Conservation (phyloP, 2,113 vertebrate genomes). For the Psephotus haematonotus region DNA sequence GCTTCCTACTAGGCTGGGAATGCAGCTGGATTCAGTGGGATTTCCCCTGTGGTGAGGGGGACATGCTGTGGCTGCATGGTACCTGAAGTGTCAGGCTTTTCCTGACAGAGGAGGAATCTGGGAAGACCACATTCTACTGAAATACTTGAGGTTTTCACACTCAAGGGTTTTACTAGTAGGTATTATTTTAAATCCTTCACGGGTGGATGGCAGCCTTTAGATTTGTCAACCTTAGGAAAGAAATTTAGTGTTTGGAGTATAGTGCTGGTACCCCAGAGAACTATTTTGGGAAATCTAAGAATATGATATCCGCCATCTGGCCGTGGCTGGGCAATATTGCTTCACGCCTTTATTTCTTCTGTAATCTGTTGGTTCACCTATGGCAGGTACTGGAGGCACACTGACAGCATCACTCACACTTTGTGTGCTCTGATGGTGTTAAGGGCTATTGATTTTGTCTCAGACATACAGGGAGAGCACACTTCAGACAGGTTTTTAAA, state of each 20-base stretch:
- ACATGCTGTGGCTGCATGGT: rapidly evolving
- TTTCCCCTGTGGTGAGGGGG: background rate
- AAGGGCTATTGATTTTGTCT: background rate
- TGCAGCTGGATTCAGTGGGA: rapidly evolving
- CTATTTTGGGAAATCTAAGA: background rate
- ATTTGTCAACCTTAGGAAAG: background rate
- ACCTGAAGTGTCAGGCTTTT: background rate
- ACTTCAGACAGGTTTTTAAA: background rate
- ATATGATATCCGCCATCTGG: background rate
- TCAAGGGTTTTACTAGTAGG: background rate
- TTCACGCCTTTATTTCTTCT: background rate
- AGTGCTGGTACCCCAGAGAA: background rate
- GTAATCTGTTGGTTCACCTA: background rate
- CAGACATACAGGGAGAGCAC: background rate
- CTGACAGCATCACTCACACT: background rate
- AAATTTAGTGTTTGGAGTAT: background rate
- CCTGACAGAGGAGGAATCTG: background rate
- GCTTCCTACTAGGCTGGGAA: background rate
- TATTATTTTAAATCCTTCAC: background rate
- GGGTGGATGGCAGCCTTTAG: background rate
- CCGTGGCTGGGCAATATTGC: background rate
- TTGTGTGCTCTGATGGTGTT: background rate
- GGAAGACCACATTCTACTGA: background rate
- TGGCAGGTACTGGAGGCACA: background rate
- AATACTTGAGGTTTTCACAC: background rate